Base-by-base conservation (phyloP, 2,888 invertebrate genomes). In the Trimorus sp. region DNA sequence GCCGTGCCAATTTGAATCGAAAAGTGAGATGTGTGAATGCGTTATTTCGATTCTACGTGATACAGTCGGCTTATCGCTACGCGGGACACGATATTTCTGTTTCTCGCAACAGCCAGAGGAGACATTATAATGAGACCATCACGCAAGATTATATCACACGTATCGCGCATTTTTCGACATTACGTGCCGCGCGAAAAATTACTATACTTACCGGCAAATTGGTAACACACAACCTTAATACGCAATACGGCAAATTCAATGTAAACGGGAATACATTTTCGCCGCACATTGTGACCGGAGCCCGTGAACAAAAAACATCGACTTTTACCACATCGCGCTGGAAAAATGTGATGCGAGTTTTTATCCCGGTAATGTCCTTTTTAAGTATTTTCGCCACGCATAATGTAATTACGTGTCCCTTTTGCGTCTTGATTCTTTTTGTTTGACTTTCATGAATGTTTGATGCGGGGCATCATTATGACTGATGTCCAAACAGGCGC, bases 371-470 rank as follows among this genome's bases (percentile, higher is more conserved):
- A 77, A 77, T 74, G 74, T 74, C 77, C 73, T 73, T 77, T 77
- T 74, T 59, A 73, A 74, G 82, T 69, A 77, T 74, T 78, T 78
- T 74, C 45, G 63, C 77, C 77, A 78, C 77, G 77, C 77, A 81
- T 81, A 73, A 81, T 77, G 81, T 77, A 81, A 81, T 81, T 81
- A 81, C 77, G 42, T 51, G 68, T 81, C 76, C 81, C 76, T 81
- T 81, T 76, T 77, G 76, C 76, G 76, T 76, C 71, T 66, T 49
- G 62, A 62, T 73, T 63, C 80, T 81, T 81, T 77, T 76, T 76
- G 70, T 71, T 80, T 48, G 54, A 42, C 76, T 76, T 76, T 76
- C 76, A 81, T 66, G 73, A 81, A 73, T 76, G 76, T 76, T 81
- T 73, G 76, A 76, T 77, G 73, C 49, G 37, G 36, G 42, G 37